A percentile compares a stretch with the other conserved stretches of the same genome.
Evolutionary conservation across 1,140 invertebrate species (phyloP).

Genomic region (Orius insidiosus): DNA sequence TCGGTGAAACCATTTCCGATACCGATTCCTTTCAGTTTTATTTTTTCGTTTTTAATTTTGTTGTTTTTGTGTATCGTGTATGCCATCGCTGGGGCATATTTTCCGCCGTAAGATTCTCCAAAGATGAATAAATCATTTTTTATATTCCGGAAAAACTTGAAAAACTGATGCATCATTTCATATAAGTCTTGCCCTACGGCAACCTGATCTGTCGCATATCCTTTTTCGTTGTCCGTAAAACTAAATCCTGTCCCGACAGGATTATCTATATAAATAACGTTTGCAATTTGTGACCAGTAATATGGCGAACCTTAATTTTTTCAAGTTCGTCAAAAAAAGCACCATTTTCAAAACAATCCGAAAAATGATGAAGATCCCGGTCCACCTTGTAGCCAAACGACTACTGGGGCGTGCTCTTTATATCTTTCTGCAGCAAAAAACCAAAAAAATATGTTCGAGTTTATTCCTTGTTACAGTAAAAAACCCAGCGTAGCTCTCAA

Average conservation of each 20-base stretch:
- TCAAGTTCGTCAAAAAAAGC: conserved; percentile 6
- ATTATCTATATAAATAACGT: conserved; percentile 72
- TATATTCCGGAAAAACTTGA: conserved; percentile 34
- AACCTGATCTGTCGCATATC: conserved; percentile 2
- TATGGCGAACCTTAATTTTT: conserved; percentile 2
- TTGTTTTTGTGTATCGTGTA: conserved; percentile 33
- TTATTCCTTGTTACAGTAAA: conserved; percentile 49
- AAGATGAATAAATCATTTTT: conserved; percentile 22
- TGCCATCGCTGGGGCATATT: conserved; percentile 33
- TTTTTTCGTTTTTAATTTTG: conserved; percentile 38
- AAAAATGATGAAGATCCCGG: conserved; percentile 52
- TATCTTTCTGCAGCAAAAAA: conserved; percentile 45
- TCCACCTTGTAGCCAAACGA: conserved; percentile 61
- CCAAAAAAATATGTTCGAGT: conserved; percentile 57
- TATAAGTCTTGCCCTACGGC: conserved; percentile 45
- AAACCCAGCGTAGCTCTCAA: conserved; percentile 39
- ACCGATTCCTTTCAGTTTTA: conserved; percentile 49
- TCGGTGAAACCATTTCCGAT: conserved; percentile 77
- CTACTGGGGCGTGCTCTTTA: conserved; percentile 35
- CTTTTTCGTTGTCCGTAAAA: conserved; percentile 12
- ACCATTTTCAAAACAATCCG: conserved; percentile 50
- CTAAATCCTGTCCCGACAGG: conserved; percentile 19
- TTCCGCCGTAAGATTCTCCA: conserved; percentile 40
- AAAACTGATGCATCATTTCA: conserved; percentile 48
- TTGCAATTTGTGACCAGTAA: conserved; percentile 37